Base-by-base conservation (phyloP, 1,140 invertebrate species). In the Centruroides sculpturatus region DNA sequence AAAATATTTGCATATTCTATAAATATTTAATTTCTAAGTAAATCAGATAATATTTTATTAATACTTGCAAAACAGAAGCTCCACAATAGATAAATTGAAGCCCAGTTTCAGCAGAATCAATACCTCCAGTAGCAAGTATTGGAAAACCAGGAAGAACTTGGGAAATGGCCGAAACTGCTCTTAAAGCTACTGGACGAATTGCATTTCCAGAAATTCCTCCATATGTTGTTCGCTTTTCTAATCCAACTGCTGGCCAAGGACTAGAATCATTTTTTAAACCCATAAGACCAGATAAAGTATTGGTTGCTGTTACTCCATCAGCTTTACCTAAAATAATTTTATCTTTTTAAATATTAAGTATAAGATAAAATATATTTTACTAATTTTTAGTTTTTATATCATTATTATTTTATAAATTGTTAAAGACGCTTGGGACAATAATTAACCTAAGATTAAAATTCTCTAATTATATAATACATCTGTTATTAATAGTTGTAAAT, bases 131-230 rank as follows among this genome's bases (percentile, higher is more conserved):
- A 34, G 92, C 95, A 55, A 98, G 75, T 59, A 99, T 93, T 0
- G 92, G 85, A 72, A 95, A 94, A 11, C 82, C 87, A 0, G 92
- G 92, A 34, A 98, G 66, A 9, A 79, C 80, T 36, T 83, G 84
- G 0, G 83, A 86, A 61, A 98, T 89, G 1, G 86, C 81, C 0
- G 92, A 91, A 0, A 98, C 85, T 1, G 91, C 92, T 63, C 83
- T 80, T 12, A 99, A 74, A 0, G 90, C 94, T 69, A 97, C 87
- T 0, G 95, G 95, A 9, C 93, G 80, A 1, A 90, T 94, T 0
- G 92, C 94, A 74, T 95, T 97, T 48, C 96, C 95, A 5, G 90
- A 95, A 4, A 99, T 83, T 7, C 95, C 95, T 12, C 96, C 96
- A 72, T 97, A 98, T 0, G 94, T 98, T 7, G 94, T 98, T 41